Evolutionary conservation across 2,113 vertebrate species (phyloP), one percentile per base, ranked within the genome.

Genomic region (Pitta sordida): DNA sequence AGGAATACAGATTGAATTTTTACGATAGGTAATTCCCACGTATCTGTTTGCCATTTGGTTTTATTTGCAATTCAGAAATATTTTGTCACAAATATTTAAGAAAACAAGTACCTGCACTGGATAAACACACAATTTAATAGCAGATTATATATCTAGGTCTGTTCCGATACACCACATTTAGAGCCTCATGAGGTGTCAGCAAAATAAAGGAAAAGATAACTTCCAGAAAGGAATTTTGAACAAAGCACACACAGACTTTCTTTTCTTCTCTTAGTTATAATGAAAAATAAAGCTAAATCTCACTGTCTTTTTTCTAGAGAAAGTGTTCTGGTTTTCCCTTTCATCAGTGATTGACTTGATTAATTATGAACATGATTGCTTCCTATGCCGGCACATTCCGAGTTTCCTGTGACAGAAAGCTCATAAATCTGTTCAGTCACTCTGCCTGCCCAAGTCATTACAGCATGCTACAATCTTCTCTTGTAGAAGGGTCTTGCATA

Each of bases 11-110:
- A 95, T 7, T 91, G 90, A 56, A 88, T 90, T 94, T 95, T 91
- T 82, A 90, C 0, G 1, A 80, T 46, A 73, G 37, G 41, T 34
- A 56, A 73, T 91, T 92, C 79, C 70, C 46, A 85, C 30, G 16
- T 88, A 91, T 73, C 75, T 94, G 79, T 60, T 90, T 91, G 76
- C 53, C 74, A 85, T 95, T 90, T 91, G 64, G 37, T 83, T 91
- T 74, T 91, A 88, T 92, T 75, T 94, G 63, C 39, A 91, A 64
- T 82, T 93, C 69, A 89, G 70, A 94, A 91, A 83, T 68, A 68
- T 73, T 87, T 36, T 74, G 69, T 91, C 93, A 94, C 36, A 93
- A 89, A 73, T 39, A 36, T 59, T 95, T 96, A 89, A 79, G 82
- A 71, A 95, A 93, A 92, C 88, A 88, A 94, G 94, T 77, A 81